These are phyloP conservation scores for Ormyrus thymus DNA, from an alignment of 2,888 invertebrate genomes.

Conservation along the genomic window DNA sequence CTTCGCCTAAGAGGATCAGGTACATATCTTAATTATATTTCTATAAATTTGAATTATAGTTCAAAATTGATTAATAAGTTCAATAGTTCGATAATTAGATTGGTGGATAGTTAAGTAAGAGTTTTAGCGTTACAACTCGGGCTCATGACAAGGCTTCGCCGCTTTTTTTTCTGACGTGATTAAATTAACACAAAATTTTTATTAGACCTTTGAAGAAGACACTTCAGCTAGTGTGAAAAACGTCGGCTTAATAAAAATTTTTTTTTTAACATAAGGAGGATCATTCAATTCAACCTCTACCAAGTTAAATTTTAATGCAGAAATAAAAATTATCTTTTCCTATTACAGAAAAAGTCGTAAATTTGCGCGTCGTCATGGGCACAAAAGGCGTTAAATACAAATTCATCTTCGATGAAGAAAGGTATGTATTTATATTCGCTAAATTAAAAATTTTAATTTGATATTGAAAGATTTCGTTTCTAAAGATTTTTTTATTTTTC, in stretches of 20 bases:
- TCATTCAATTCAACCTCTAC: too few species aligned
- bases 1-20: conserved; percentile 72
- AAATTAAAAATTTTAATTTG: neutral
- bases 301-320: too few species aligned
- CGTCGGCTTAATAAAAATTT: neutral
- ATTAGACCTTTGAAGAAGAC: too few species aligned
- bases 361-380: conserved; percentile 70
- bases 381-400: conserved; percentile 69
- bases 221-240: too few species aligned
- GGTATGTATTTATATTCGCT: conserved; percentile 26
- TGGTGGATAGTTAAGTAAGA: too few species aligned
- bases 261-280: neutral
- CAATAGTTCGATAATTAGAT: too few species aligned
- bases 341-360: conserved; percentile 70
- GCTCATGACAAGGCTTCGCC: too few species aligned
- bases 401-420: conserved; percentile 41
- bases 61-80: neutral
- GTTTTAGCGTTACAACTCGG: too few species aligned
- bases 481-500: conserved; percentile 5
- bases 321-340: conserved; percentile 48
- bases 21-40: conserved; percentile 50
- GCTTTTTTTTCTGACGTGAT: too few species aligned
- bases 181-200: too few species aligned
- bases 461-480: neutral
- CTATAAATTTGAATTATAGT: neutral